Percentiles rank a stretch among this genome's conserved stretches.
phyloP scores from a whole-genome alignment of 92 coral and sea anemone species.

The Epizoanthus illoricatus region DNA sequence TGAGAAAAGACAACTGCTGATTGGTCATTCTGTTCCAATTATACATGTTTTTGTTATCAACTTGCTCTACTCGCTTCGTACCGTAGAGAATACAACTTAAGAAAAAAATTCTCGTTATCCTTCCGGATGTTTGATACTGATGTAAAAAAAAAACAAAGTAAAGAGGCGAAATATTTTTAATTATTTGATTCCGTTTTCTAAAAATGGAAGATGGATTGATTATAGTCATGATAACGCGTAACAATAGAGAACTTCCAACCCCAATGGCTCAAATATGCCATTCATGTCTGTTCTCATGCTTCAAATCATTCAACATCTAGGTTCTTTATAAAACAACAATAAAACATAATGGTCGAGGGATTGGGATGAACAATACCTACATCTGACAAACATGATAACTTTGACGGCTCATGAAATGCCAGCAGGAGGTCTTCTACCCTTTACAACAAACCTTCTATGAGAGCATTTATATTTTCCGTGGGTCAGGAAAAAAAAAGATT shows the following conservation, averaged over 20 bases:
- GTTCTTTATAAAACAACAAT: background rate
- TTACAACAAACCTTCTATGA: no score
- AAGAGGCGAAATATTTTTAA: background rate
- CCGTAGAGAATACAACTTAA: background rate
- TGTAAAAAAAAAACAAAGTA: no score
- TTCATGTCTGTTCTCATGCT: background rate
- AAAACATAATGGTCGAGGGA: background rate
- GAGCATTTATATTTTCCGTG: no score
- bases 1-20: background rate
- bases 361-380: background rate
- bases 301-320: background rate
- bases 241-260: background rate
- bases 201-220: background rate
- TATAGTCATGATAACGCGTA: background rate
- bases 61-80: background rate
- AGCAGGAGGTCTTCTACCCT: no score
- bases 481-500: no score
- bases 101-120: no score
- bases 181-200: background rate
- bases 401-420: background rate
- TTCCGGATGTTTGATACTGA: no score
- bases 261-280: background rate
- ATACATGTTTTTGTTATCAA: slow-evolving; percentile 5
- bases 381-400: background rate
- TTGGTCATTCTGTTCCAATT: slow-evolving; percentile 26